Percentiles rank a stretch among this genome's conserved stretches.
These are phyloP conservation scores for Drosophila albomicans DNA, from an alignment of 1,140 invertebrate genomes.

Conservation along the genomic window DNA sequence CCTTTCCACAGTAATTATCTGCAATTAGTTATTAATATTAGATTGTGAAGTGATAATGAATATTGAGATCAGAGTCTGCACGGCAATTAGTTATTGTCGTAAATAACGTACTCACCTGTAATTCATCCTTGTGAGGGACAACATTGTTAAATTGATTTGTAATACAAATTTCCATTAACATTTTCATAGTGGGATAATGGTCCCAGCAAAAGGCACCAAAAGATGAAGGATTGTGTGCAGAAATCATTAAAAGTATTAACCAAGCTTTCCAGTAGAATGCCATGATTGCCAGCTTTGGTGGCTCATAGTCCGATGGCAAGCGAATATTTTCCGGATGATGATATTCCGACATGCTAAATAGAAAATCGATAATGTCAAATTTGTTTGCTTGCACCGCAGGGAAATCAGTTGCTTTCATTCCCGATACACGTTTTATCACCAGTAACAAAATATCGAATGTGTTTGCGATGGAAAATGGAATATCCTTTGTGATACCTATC, in stretches of 20 bases:
- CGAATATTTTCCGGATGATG: slow-evolving; percentile 96
- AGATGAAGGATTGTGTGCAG: slow-evolving; percentile 95
- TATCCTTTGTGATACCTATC: slow-evolving; percentile 94
- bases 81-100: too few relatives aligned
- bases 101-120: slow-evolving; percentile 60
- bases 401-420: slow-evolving; percentile 88
- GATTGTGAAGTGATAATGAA: background rate
- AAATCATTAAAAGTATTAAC: slow-evolving; percentile 94
- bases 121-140: slow-evolving; percentile 71
- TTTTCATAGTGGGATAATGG: slow-evolving; percentile 95
- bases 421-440: slow-evolving; percentile 93
- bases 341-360: slow-evolving; percentile 96
- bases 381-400: slow-evolving; percentile 91
- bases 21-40: slow-evolving; percentile 56
- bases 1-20: slow-evolving; percentile 90
- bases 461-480: slow-evolving; percentile 92
- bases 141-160: slow-evolving; percentile 88
- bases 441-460: slow-evolving; percentile 94
- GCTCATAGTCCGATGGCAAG: slow-evolving; percentile 92
- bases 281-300: slow-evolving; percentile 95
- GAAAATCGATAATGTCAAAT: slow-evolving; percentile 93
- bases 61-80: background rate
- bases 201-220: slow-evolving; percentile 95
- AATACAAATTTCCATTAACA: slow-evolving; percentile 98
- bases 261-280: slow-evolving; percentile 98